Conservation (phyloP, 2,113 vertebrate species). For the Tragelaphus buxtoni region DNA sequence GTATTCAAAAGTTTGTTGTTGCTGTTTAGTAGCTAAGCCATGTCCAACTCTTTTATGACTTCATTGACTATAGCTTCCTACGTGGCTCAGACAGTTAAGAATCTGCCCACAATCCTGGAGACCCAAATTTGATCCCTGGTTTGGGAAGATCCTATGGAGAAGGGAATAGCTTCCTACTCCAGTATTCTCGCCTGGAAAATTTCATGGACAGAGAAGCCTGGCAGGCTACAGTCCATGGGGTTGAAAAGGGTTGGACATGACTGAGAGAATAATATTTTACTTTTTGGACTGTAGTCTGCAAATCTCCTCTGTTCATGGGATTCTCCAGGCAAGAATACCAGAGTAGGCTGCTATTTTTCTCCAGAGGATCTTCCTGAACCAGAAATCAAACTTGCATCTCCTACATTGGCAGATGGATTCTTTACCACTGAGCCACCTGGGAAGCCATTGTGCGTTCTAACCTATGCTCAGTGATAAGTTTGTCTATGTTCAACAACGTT, state of each 20-base stretch:
- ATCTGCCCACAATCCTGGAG: not conserved
- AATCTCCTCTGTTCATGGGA: not conserved
- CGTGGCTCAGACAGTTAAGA: rapidly evolving
- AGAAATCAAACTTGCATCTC: not conserved
- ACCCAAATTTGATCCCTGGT: not conserved
- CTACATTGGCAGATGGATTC: not conserved
- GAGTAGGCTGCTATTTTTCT: not conserved
- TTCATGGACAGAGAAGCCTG: not conserved
- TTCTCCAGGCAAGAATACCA: not conserved
- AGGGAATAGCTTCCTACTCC: not conserved
- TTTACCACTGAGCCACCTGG: not conserved
- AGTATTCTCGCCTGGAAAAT: not conserved
- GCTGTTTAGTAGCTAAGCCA: not conserved
- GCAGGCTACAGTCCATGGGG: not conserved
- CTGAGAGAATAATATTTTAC: not conserved
- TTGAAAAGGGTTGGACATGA: not conserved
- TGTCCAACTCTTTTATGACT: not conserved
- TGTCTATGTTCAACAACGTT: not conserved
- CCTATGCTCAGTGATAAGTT: not conserved
- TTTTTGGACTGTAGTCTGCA: rapidly evolving
- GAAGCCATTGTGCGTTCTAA: not conserved
- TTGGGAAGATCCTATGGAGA: not conserved
- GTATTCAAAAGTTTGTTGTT: not conserved
- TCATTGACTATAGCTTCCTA: not conserved
- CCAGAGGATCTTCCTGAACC: not conserved